Evolutionary conservation across 1,140 invertebrate species (phyloP).

Genomic region (Ctenoplectra terminalis): DNA sequence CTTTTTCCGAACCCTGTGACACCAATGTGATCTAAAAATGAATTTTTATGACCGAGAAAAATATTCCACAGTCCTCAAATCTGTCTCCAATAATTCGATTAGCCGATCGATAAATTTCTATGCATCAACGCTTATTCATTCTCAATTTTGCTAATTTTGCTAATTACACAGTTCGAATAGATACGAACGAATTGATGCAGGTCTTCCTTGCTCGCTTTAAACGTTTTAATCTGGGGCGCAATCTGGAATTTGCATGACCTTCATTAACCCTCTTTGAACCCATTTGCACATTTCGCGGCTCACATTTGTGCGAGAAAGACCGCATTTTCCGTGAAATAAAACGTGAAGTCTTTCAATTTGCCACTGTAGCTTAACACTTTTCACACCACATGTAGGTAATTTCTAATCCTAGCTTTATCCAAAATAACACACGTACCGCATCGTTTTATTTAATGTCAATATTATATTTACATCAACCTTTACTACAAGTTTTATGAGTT

Average conservation of each 20-base stretch:
- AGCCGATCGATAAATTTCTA: not conserved
- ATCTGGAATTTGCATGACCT: constrained; percentile 29
- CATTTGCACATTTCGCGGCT: constrained; percentile 6
- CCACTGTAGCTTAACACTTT: too few relatives aligned
- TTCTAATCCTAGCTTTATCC: too few relatives aligned
- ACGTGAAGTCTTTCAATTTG: not conserved
- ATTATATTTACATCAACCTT: too few relatives aligned
- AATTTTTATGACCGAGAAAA: too few relatives aligned
- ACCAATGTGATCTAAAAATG: too few relatives aligned
- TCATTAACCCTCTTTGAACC: constrained; percentile 21
- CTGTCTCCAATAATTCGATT: not conserved
- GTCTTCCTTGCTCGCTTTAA: not conserved
- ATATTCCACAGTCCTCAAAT: too few relatives aligned
- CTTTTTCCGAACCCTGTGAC: too few relatives aligned
- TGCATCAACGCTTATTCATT: not conserved
- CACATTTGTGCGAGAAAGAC: not conserved
- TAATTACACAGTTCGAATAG: not conserved
- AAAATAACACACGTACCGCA: too few relatives aligned
- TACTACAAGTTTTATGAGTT: too few relatives aligned
- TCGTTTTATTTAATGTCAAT: too few relatives aligned
- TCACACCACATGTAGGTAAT: not conserved
- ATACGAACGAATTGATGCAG: not conserved
- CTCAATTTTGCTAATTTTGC: not conserved
- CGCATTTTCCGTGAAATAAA: not conserved
- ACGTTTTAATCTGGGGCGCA: constrained; percentile 8